These are phyloP conservation scores for Harpalus rubripes DNA, from an alignment of 2,888 invertebrate species.

Conservation along the genomic window DNA sequence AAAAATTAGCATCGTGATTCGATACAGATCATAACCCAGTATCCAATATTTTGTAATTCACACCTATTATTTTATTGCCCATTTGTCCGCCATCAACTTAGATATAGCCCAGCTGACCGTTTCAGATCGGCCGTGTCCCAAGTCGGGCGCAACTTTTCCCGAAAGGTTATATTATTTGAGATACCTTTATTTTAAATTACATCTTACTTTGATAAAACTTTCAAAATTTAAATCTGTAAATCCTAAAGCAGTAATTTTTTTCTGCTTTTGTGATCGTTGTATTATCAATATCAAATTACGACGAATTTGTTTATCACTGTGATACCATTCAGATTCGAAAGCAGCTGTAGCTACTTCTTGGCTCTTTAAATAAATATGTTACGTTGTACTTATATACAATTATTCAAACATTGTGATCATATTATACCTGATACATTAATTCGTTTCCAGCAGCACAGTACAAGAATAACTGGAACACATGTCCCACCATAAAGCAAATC, in stretches of 20 bases:
- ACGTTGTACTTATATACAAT: no score
- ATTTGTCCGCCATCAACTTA: no score
- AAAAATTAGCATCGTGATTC: no score
- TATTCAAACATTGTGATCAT: no score
- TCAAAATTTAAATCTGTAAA: constrained; percentile 58
- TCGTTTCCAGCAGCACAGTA: constrained; percentile 65
- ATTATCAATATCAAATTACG: constrained; percentile 50
- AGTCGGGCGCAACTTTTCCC: no score
- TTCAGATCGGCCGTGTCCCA: no score
- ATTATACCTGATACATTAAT: constrained; percentile 44
- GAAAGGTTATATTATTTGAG: not conserved
- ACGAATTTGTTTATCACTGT: constrained; percentile 39
- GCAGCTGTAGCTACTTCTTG: constrained; percentile 40
- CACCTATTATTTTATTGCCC: no score
- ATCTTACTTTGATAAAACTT: constrained; percentile 54
- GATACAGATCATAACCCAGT: no score
- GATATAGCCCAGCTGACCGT: no score
- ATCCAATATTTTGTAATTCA: no score
- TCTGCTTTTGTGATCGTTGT: constrained; percentile 56
- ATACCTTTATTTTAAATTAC: not conserved
- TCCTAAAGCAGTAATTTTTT: constrained; percentile 54
- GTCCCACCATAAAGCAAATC: constrained; percentile 54
- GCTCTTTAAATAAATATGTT: constrained; percentile 38
- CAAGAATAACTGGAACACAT: constrained; percentile 62
- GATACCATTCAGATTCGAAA: constrained; percentile 54